A percentile compares a stretch with the other conserved stretches of the same genome.
phyloP scores from a whole-genome alignment of 1,140 invertebrate genomes.

The Drosophila ironensis region DNA sequence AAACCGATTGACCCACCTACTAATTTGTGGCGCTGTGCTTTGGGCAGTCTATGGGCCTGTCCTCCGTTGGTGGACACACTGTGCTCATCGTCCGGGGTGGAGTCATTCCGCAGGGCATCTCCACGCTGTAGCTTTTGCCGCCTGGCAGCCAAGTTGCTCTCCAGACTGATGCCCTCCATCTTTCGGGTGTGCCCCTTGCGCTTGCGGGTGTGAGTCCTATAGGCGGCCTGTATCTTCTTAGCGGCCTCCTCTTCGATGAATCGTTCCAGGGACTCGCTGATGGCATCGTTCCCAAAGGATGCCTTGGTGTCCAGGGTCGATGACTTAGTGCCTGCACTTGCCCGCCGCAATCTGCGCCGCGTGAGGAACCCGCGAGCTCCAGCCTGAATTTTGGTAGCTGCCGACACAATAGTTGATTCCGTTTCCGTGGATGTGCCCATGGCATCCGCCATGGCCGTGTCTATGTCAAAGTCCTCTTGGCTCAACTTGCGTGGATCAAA shows the following conservation, averaged over 20 bases:
- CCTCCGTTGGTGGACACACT: conserved; percentile 13
- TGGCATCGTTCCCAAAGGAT: conserved; percentile 78
- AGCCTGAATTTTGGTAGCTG: conserved; percentile 75
- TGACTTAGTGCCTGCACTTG: conserved; percentile 67
- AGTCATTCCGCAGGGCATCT: conserved; percentile 71
- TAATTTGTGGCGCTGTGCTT: background rate
- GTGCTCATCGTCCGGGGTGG: conserved; percentile 70
- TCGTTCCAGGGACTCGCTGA: conserved; percentile 74
- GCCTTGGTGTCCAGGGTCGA: conserved; percentile 60
- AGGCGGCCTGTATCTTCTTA: conserved; percentile 62
- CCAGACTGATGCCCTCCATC: conserved; percentile 40
- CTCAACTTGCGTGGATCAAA: conserved; percentile 35
- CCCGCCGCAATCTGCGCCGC: conserved; percentile 54
- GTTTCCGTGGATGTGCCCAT: conserved; percentile 76
- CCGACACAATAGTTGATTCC: conserved; percentile 77
- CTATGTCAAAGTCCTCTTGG: conserved; percentile 63
- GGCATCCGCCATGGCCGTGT: conserved; percentile 70
- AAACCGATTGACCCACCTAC: conserved; percentile 32
- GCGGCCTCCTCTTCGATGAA: conserved; percentile 74
- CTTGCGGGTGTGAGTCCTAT: conserved; percentile 38
- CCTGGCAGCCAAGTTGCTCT: conserved; percentile 59
- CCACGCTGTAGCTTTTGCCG: conserved; percentile 72
- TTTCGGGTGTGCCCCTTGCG: conserved; percentile 17
- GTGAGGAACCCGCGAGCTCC: conserved; percentile 65
- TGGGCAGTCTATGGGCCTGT: background rate